Percentiles rank a stretch among this genome's conserved stretches.
Evolutionary conservation across 2,888 invertebrate species (phyloP).

Genomic region (Trichopria drosophilae): DNA sequence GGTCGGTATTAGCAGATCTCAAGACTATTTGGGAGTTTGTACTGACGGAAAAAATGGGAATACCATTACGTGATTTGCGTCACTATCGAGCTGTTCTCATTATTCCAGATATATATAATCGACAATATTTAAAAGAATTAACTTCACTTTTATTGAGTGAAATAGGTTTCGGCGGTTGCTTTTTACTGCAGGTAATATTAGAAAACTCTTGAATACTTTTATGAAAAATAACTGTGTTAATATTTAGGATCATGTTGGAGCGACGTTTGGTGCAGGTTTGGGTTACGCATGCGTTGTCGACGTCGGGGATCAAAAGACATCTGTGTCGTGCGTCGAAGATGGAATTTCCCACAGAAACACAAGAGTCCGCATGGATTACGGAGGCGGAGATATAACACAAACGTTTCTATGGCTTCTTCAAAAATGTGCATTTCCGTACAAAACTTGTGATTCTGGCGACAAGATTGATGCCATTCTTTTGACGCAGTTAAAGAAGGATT

Average conservation of each 20-base stretch:
- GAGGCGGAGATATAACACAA: conserved; percentile 89
- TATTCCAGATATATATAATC: conserved; percentile 86
- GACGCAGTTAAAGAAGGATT: conserved; percentile 83
- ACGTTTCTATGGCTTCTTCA: conserved; percentile 85
- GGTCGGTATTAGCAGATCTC: conserved; percentile 80
- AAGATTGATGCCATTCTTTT: conserved; percentile 79
- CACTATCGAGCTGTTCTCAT: conserved; percentile 85
- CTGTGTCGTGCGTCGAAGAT: conserved; percentile 95
- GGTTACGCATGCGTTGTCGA: conserved; percentile 92
- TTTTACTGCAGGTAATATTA: conserved; percentile 72
- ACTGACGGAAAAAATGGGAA: conserved; percentile 75
- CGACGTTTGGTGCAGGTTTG: conserved; percentile 81
- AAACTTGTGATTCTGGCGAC: conserved; percentile 73
- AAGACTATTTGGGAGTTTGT: conserved; percentile 87
- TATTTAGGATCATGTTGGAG: conserved; percentile 78
- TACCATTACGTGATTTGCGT: conserved; percentile 68
- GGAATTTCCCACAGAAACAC: conserved; percentile 90
- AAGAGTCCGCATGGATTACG: conserved; percentile 81
- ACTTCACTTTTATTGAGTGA: conserved; percentile 77
- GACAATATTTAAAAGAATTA: conserved; percentile 81
- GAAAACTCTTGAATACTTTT: not conserved
- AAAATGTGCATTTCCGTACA: conserved; percentile 89
- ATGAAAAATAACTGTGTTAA: conserved; percentile 26
- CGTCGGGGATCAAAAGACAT: conserved; percentile 93
- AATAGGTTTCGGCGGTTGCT: conserved; percentile 84